Percentiles rank a stretch among this genome's conserved stretches.
Conservation (phyloP, 1,140 invertebrate genomes). For the Phymorhynchus buccinoides region DNA sequence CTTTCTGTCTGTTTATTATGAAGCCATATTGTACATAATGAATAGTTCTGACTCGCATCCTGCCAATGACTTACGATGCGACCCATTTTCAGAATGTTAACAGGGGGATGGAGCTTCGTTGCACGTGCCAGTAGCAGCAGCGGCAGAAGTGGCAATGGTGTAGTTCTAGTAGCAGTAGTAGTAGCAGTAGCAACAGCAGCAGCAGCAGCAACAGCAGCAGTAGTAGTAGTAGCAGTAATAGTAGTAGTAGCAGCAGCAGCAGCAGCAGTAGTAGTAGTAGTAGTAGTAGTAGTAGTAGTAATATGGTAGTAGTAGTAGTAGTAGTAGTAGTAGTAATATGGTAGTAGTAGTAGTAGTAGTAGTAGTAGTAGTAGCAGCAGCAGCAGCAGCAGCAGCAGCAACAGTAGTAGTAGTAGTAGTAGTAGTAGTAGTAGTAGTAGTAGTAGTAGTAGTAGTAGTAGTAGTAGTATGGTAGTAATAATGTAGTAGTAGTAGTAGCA, state of each 20-base stretch:
- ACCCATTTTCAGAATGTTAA: too few species aligned
- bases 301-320: too few species aligned
- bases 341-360: too few species aligned
- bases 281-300: conserved; percentile 20
- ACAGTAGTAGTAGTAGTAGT: conserved; percentile 19
- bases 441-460: too few species aligned
- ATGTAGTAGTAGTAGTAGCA: conserved; percentile 18
- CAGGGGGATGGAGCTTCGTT: too few species aligned
- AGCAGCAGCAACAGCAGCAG: not conserved
- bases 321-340: too few species aligned
- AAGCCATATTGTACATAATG: too few species aligned
- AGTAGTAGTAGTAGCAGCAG: conserved; percentile 18
- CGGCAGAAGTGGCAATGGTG: conserved; percentile 1
- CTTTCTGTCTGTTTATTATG: too few species aligned
- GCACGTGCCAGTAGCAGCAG: not conserved
- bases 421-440: conserved; percentile 19
- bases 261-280: not conserved
- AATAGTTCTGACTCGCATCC: too few species aligned
- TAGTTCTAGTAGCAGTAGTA: conserved; percentile 1
- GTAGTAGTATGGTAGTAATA: too few species aligned
- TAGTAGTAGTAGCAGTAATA: conserved; percentile 8
- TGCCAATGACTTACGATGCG: too few species aligned
- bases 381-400: not conserved
- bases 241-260: not conserved
- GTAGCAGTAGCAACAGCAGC: not conserved